Conservation (phyloP, 2,113 vertebrate species). For the Xyrauchen texanus region DNA sequence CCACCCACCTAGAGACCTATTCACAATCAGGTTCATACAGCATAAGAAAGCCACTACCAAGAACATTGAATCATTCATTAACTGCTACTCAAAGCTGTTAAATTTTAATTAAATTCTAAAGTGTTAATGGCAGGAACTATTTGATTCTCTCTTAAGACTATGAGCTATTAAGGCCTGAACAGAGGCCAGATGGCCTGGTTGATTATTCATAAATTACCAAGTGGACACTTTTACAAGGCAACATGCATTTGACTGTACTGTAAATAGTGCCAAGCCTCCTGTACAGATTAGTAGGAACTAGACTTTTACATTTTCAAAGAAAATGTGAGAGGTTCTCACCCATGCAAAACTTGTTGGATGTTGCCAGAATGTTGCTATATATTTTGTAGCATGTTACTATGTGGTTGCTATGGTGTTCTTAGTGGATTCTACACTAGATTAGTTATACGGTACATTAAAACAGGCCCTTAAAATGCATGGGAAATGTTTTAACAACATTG, state of each 20-base stretch:
- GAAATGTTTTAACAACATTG: too few species aligned
- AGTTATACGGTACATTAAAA: too few species aligned
- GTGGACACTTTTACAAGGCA: not conserved
- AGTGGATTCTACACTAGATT: too few species aligned
- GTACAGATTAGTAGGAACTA: not conserved
- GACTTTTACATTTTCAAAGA: not conserved
- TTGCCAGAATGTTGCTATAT: too few species aligned
- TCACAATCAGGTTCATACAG: not conserved
- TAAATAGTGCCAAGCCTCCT: not conserved
- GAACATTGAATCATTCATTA: slow-evolving; percentile 25
- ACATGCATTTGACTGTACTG: slow-evolving; percentile 14
- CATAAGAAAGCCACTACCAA: not conserved
- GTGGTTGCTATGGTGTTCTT: too few species aligned
- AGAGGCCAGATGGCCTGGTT: slow-evolving; percentile 3
- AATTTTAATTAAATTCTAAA: slow-evolving; percentile 21
- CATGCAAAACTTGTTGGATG: too few species aligned
- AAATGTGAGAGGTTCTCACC: not conserved
- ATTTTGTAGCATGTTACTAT: not conserved
- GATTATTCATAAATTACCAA: slow-evolving; percentile 32
- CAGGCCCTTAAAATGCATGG: too few species aligned
- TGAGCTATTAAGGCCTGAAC: slow-evolving; percentile 6
- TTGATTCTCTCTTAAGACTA: slow-evolving; percentile 19
- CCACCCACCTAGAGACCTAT: not conserved
- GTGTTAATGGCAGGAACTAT: slow-evolving; percentile 13
- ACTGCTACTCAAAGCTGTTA: slow-evolving; percentile 15